Conservation (phyloP, 92 coral and sea anemone species). For the Galaxea fascicularis region DNA sequence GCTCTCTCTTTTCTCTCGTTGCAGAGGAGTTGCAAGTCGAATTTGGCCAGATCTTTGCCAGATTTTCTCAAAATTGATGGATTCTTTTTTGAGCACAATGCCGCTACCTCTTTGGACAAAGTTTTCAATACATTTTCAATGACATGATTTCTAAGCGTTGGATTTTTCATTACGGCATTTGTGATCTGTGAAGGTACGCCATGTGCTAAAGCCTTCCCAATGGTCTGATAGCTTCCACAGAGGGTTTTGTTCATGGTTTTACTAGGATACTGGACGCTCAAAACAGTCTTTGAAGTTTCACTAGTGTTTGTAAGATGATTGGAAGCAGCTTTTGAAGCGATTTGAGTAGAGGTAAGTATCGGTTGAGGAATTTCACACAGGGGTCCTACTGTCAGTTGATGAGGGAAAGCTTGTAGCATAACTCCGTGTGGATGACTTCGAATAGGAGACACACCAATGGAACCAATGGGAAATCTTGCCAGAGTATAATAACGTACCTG, state of each 20-base stretch:
- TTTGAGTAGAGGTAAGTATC: constrained; percentile 43
- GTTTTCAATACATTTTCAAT: constrained; percentile 13
- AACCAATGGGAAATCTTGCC: constrained; percentile 27
- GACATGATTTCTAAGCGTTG: constrained; percentile 30
- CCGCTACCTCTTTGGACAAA: constrained; percentile 26
- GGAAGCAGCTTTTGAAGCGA: constrained; percentile 36
- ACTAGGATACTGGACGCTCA: constrained; percentile 50
- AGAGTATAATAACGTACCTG: constrained; percentile 10
- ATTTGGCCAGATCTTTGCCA: constrained; percentile 57
- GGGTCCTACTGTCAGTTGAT: constrained; percentile 27
- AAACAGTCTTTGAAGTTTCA: constrained; percentile 19
- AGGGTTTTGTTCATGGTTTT: constrained; percentile 51
- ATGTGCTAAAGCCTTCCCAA: constrained; percentile 55
- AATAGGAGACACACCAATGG: constrained; percentile 46
- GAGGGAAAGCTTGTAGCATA: constrained; percentile 37
- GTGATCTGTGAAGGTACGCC: constrained; percentile 57
- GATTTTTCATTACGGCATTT: constrained; percentile 47
- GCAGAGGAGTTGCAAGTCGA: constrained; percentile 62
- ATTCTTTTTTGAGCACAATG: constrained; percentile 19
- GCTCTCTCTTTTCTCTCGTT: constrained; percentile 78
- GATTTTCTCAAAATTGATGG: constrained; percentile 62
- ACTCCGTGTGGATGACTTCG: constrained; percentile 50
- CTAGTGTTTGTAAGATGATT: constrained; percentile 11
- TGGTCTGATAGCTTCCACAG: constrained; percentile 48
- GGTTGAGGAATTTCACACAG: constrained; percentile 32